Conservation (phyloP, 37 sponge, comb jelly and placozoan genomes). For the Aplysina aerophoba region DNA sequence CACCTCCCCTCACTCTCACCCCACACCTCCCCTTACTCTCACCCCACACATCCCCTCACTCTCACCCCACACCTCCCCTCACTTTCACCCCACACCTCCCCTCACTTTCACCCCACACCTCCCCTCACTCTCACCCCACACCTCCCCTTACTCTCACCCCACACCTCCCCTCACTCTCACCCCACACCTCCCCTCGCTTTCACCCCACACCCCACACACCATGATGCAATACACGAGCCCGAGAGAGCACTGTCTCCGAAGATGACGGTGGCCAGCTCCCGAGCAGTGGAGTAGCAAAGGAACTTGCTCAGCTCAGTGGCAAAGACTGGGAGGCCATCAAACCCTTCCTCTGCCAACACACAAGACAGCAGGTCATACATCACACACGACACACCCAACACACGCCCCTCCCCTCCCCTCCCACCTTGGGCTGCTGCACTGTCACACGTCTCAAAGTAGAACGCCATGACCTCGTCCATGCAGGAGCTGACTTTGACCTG, state of each 20-base stretch:
- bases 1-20: too few relatives aligned
- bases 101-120: too few relatives aligned
- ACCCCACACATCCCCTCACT: too few relatives aligned
- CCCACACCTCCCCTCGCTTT: too few relatives aligned
- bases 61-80: too few relatives aligned
- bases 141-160: too few relatives aligned
- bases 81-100: too few relatives aligned
- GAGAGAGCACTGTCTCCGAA: constrained; percentile 23
- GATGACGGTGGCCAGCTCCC: constrained; percentile 18
- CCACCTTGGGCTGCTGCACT: not conserved
- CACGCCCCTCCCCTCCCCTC: not conserved
- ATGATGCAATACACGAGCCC: constrained; percentile 9
- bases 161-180: too few relatives aligned
- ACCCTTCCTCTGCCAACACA: not conserved
- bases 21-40: too few relatives aligned
- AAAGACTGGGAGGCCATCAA: not conserved
- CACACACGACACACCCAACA: not conserved
- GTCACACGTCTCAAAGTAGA: not conserved
- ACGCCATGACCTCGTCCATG: constrained; percentile 3
- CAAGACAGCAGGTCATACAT: too few relatives aligned
- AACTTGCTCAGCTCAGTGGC: constrained; percentile 4
- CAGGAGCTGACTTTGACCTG: not conserved
- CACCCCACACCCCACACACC: not conserved
- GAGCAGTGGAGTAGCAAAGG: not conserved
- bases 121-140: too few relatives aligned